phyloP scores from a whole-genome alignment of 1,140 invertebrate genomes.

The Planococcus citri region DNA sequence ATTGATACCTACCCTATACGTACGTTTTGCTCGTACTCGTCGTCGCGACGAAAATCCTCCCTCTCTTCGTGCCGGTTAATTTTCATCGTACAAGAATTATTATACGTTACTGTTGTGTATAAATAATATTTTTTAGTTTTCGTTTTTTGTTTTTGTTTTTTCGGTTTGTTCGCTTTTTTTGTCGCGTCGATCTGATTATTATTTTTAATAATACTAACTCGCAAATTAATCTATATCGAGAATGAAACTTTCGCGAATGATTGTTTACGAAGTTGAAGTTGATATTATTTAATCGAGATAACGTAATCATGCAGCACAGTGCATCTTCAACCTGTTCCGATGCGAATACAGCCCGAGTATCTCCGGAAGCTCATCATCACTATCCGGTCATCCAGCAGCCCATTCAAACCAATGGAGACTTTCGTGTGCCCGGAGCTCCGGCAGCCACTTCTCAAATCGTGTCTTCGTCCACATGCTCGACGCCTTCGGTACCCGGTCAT shows the following conservation, averaged over 20 bases:
- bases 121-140: not conserved
- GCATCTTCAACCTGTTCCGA: not conserved
- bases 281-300: not conserved
- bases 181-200: too few species aligned
- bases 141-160: not conserved
- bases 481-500: not conserved
- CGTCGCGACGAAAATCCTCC: too few species aligned
- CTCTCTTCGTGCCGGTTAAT: too few species aligned
- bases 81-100: too few species aligned
- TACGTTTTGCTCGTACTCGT: too few species aligned
- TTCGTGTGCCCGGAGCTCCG: not conserved
- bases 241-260: slow-evolving; percentile 1
- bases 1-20: too few species aligned
- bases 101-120: not conserved
- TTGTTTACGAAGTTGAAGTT: not conserved
- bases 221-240: not conserved
- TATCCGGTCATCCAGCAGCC: slow-evolving; percentile 14
- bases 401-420: not conserved
- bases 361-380: not conserved
- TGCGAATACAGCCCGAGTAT: not conserved
- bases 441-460: not conserved
- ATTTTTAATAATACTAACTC: too few species aligned
- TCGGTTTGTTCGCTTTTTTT: not conserved
- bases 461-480: not conserved
- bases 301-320: slow-evolving; percentile 6